A percentile compares a stretch with the other conserved stretches of the same genome.
phyloP scores from a whole-genome alignment of 92 coral and sea anemone species.

The Parazoanthus swiftii region DNA sequence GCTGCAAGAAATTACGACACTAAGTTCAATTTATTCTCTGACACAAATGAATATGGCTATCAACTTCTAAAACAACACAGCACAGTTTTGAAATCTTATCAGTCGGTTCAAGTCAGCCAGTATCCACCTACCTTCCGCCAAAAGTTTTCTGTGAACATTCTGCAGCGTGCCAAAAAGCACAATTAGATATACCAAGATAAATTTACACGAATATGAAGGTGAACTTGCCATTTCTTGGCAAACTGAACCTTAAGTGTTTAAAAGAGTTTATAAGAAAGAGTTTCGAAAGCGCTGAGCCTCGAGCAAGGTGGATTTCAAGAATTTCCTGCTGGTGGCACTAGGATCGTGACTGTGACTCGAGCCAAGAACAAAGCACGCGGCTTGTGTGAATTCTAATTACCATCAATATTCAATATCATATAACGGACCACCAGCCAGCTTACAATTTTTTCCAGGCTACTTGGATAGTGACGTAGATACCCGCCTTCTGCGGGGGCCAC shows the following conservation, averaged over 20 bases:
- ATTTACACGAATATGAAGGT: constrained; percentile 17
- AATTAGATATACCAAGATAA: neutral
- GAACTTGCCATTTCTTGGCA: neutral
- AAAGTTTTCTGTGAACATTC: neutral
- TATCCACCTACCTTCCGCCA: constrained; percentile 3
- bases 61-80: neutral
- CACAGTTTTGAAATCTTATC: neutral
- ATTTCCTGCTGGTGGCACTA: neutral
- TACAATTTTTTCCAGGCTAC: neutral
- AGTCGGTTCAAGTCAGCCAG: neutral
- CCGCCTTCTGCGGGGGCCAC: neutral
- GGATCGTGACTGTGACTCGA: neutral
- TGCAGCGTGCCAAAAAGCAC: neutral
- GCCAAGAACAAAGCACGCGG: neutral
- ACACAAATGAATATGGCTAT: neutral
- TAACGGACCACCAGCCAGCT: neutral
- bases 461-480: constrained; percentile 3
- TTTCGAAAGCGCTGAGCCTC: neutral
- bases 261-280: neutral
- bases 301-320: neutral
- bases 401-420: neutral
- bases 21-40: neutral
- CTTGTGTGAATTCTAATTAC: neutral
- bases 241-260: neutral
- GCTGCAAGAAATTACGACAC: constrained; percentile 17